Evolutionary conservation across 37 sponge, comb jelly and placozoan genomes (phyloP).

Genomic region (Chondrilla cf. caribensis): DNA sequence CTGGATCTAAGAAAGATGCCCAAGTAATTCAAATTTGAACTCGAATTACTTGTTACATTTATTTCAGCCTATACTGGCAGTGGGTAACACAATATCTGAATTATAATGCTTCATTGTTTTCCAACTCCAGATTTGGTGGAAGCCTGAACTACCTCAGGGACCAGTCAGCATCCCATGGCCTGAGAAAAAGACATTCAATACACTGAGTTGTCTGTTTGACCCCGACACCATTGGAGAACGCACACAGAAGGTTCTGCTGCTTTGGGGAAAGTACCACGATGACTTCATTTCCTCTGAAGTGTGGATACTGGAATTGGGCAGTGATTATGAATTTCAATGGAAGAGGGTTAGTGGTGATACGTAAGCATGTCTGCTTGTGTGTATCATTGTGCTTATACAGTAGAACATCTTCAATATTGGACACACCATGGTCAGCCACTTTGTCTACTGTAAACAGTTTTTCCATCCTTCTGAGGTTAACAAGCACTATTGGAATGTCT

Average conservation of each 20-base stretch:
- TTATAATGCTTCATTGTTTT: too few species aligned
- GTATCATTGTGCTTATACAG: background rate
- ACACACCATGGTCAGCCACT: too few species aligned
- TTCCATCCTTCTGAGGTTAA: too few species aligned
- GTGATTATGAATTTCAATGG: background rate
- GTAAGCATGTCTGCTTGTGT: background rate
- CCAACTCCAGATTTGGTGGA: background rate
- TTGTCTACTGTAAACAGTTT: too few species aligned
- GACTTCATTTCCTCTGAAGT: background rate
- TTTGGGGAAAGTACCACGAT: conserved; percentile 10
- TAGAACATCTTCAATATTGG: too few species aligned
- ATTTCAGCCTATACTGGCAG: too few species aligned
- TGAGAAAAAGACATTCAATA: background rate
- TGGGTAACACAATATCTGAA: too few species aligned
- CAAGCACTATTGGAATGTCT: too few species aligned
- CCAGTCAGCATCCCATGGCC: background rate
- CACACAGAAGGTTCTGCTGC: conserved; percentile 9
- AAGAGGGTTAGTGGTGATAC: background rate
- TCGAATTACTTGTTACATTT: too few species aligned
- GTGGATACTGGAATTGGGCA: background rate
- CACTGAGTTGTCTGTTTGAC: background rate
- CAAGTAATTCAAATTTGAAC: too few species aligned
- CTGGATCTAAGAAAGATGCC: too few species aligned
- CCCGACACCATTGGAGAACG: background rate
- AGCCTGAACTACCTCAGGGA: background rate